Conservation (phyloP, 2,113 vertebrate genomes). For the Coracopsis vasa region DNA sequence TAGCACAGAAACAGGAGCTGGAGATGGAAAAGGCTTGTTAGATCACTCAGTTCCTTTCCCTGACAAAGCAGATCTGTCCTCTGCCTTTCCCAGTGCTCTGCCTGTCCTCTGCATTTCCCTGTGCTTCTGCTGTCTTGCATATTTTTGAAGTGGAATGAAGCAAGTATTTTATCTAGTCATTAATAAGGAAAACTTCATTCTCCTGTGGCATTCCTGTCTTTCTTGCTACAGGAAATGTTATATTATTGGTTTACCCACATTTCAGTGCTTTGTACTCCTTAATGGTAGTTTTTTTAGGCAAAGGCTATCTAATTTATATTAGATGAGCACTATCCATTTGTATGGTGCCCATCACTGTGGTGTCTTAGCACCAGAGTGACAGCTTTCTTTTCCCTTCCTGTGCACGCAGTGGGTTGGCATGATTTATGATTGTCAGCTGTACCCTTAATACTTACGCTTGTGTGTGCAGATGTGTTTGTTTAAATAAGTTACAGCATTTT, state of each 20-base stretch:
- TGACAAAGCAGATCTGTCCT: neutral
- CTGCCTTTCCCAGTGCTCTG: neutral
- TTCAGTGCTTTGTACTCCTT: neutral
- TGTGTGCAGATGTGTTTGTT: neutral
- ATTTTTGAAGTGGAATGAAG: neutral
- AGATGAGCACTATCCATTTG: neutral
- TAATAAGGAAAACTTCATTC: neutral
- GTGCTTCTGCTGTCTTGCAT: neutral
- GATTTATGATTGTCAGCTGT: neutral
- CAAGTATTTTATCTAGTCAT: neutral
- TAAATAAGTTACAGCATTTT: neutral
- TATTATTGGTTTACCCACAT: neutral
- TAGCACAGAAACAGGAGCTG: neutral
- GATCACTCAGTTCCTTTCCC: neutral
- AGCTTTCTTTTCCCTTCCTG: neutral
- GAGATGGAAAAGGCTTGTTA: neutral
- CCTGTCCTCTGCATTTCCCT: neutral
- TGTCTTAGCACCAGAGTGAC: neutral
- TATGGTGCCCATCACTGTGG: neutral
- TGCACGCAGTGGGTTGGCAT: neutral
- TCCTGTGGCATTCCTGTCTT: neutral
- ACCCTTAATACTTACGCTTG: neutral
- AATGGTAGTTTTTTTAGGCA: neutral
- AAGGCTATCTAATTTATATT: neutral
- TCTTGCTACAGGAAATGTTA: neutral